Percentiles rank a stretch among this genome's conserved stretches.
Evolutionary conservation across 2,888 invertebrate species (phyloP).

Genomic region (Phortica okadai): DNA sequence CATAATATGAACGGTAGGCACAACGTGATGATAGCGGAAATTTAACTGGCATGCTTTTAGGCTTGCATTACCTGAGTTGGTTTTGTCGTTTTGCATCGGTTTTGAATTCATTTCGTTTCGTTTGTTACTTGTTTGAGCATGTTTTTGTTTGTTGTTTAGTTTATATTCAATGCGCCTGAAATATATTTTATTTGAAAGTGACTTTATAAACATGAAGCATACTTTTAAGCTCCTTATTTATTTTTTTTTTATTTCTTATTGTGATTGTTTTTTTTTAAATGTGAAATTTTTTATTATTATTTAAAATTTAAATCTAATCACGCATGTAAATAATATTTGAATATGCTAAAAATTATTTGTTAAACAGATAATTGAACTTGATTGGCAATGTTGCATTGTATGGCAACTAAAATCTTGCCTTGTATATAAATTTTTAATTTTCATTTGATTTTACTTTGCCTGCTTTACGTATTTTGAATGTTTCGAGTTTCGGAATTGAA

Average conservation of each 20-base stretch:
- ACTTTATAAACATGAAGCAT: slow-evolving; percentile 15
- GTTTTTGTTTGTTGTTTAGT: neutral
- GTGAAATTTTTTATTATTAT: slow-evolving; percentile 21
- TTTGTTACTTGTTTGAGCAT: neutral
- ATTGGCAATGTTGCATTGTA: too few relatives aligned
- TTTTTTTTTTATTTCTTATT: neutral
- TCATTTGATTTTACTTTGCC: slow-evolving; percentile 12
- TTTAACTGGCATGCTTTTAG: slow-evolving; percentile 36
- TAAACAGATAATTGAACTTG: too few relatives aligned
- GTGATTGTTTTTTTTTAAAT: neutral
- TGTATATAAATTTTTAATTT: neutral
- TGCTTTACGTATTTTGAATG: slow-evolving; percentile 9
- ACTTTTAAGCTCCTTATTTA: slow-evolving; percentile 19
- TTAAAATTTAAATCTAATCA: too few relatives aligned
- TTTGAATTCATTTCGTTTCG: neutral
- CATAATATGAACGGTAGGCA: slow-evolving; percentile 79
- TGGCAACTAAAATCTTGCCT: neutral
- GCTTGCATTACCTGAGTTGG: slow-evolving; percentile 11
- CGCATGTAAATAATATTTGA: too few relatives aligned
- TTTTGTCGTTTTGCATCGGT: slow-evolving; percentile 3
- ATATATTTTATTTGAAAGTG: neutral
- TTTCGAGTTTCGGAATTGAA: slow-evolving; percentile 34
- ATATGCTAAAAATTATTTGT: too few relatives aligned
- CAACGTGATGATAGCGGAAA: slow-evolving; percentile 43
- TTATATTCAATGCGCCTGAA: neutral